phyloP scores from a whole-genome alignment of 1,140 invertebrate genomes.

The Ctenoplectra terminalis region DNA sequence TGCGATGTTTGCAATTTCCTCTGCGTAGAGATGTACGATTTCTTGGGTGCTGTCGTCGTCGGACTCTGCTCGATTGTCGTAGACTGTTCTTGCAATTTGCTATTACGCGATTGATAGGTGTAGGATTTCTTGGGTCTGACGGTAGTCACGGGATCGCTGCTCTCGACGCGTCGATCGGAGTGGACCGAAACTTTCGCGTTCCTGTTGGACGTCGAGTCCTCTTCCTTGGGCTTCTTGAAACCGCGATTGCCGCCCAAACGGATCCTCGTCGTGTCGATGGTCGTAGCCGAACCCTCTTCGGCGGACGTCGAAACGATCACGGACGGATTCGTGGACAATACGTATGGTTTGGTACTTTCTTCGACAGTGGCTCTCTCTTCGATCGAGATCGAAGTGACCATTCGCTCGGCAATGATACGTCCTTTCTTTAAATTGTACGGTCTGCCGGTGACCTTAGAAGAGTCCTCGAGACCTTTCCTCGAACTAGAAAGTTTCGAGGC shows the following conservation, averaged over 20 bases:
- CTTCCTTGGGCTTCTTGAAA: conserved; percentile 49
- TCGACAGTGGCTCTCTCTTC: conserved; percentile 26
- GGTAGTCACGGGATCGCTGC: neutral
- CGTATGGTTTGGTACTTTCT: conserved; percentile 13
- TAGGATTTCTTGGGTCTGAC: conserved; percentile 26
- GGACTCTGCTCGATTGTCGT: neutral
- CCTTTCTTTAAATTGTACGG: conserved; percentile 37
- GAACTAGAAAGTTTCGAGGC: conserved; percentile 4
- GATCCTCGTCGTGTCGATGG: conserved; percentile 45
- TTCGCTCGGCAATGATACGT: conserved; percentile 38
- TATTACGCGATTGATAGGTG: neutral
- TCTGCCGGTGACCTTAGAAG: conserved; percentile 9
- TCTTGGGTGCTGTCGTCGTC: neutral
- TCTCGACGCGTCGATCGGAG: neutral
- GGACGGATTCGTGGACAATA: neutral
- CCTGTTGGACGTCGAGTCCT: conserved; percentile 21
- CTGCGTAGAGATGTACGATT: neutral
- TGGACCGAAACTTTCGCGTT: neutral
- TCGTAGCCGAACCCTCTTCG: conserved; percentile 36
- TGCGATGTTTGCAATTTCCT: neutral
- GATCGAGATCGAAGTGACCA: conserved; percentile 35
- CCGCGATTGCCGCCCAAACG: conserved; percentile 33
- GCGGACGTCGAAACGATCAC: neutral
- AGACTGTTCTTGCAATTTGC: neutral
- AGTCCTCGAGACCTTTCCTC: conserved; percentile 21